Evolutionary conservation across 92 coral and sea anemone species (phyloP).

Genomic region (Phenganax stokvisi): DNA sequence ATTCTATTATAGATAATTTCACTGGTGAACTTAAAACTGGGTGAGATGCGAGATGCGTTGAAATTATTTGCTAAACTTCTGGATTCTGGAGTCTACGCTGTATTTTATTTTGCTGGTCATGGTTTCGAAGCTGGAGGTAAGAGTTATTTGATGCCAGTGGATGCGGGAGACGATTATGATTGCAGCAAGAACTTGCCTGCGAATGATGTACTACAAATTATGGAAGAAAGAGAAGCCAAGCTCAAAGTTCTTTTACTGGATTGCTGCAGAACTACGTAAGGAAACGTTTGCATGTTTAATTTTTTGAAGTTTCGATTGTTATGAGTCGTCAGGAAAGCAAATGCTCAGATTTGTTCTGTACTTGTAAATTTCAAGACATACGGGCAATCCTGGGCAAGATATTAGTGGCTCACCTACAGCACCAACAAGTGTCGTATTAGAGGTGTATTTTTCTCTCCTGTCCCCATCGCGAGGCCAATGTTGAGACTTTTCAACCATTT

Average conservation of each 20-base stretch:
- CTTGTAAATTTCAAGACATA: no score
- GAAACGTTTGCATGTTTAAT: background rate
- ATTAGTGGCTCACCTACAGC: no score
- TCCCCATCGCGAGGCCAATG: no score
- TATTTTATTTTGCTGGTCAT: conserved; percentile 94
- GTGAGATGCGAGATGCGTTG: conserved; percentile 78
- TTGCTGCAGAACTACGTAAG: conserved; percentile 91
- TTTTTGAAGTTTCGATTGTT: background rate
- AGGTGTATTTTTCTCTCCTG: no score
- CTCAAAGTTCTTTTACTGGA: conserved; percentile 74
- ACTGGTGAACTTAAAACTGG: conserved; percentile 69
- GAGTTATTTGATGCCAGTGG: conserved; percentile 88
- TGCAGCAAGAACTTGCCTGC: conserved; percentile 63
- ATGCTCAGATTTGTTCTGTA: no score
- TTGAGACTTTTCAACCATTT: no score
- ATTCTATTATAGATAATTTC: conserved; percentile 69
- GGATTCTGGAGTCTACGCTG: conserved; percentile 74
- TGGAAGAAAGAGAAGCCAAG: conserved; percentile 74
- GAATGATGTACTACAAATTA: conserved; percentile 58
- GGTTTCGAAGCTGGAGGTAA: conserved; percentile 72
- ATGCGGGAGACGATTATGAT: conserved; percentile 56
- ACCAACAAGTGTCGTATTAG: no score
- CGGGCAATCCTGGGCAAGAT: no score
- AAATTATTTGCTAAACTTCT: conserved; percentile 59
- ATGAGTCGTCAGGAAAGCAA: background rate